These are phyloP conservation scores for Leptopilina syphax DNA, from an alignment of 2,888 invertebrate species.

Conservation along the genomic window DNA sequence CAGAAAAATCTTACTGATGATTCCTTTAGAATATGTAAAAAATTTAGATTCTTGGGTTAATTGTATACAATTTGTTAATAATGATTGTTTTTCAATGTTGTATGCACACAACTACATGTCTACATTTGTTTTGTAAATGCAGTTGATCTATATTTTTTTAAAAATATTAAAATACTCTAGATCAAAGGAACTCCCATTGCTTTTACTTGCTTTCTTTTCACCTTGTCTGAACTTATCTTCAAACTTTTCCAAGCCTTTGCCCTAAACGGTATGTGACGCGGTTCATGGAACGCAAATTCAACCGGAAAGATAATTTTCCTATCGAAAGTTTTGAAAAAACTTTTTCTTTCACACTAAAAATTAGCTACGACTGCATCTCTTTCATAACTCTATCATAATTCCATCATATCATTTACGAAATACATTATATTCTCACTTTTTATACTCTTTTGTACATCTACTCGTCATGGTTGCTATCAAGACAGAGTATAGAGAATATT, in stretches of 20 bases:
- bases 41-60: no score
- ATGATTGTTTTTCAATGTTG: no score
- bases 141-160: background rate
- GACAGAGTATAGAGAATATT: background rate
- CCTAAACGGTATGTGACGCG: conserved; percentile 28
- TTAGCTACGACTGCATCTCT: background rate
- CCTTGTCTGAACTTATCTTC: conserved; percentile 28
- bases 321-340: conserved; percentile 30
- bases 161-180: conserved; percentile 6
- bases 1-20: no score
- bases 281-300: conserved; percentile 32
- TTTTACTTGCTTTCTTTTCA: background rate
- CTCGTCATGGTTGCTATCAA: background rate
- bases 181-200: background rate
- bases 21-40: no score
- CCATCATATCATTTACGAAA: background rate
- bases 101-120: no score
- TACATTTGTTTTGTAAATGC: background rate
- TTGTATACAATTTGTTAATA: no score
- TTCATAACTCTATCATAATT: conserved; percentile 4
- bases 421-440: conserved; percentile 11
- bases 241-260: conserved; percentile 24
- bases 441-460: background rate
- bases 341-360: background rate
- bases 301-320: conserved; percentile 31